Evolutionary conservation across 2,888 invertebrate genomes (phyloP), one percentile per base, ranked within the genome.

Genomic region (Clitarchus hookeri): DNA sequence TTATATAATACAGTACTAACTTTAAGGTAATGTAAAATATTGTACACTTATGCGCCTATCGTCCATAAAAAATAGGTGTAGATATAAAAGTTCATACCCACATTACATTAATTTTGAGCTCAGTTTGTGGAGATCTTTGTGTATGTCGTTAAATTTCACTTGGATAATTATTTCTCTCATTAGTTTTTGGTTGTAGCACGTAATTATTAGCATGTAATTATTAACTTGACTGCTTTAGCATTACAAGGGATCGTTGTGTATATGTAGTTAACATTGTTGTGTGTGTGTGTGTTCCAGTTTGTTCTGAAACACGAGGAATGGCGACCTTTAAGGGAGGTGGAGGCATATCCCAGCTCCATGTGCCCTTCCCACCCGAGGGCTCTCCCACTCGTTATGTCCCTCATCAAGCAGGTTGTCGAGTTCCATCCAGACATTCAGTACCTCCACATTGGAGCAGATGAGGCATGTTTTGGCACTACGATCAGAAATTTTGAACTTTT

Each of bases 361-460:
- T 97, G 96, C 90, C 96, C 96, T 0, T 94, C 95, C 11, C 93
- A 94, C 88, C 93, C 93, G 6, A 94, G 93, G 44, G 93, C 96
- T 0, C 91, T 94, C 89, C 91, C 92, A 0, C 90, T 97, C 78
- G 93, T 97, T 0, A 92, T 93, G 85, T 92, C 93, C 84, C 94
- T 97, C 93, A 92, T 97, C 85, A 93, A 94, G 86, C 97, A 97
- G 91, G 94, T 94, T 0, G 91, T 96, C 86, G 92, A 92, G 0
- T 93, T 94, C 82, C 96, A 97, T 91, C 94, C 95, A 0, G 92
- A 93, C 87, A 92, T 93, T 86, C 93, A 93, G 86, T 95, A 94
- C 90, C 91, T 97, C 87, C 97, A 97, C 91, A 96, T 97, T 88
- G 97, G 97, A 4, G 96, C 96, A 87, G 97, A 97, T 92, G 97